Evolutionary conservation across 2,113 vertebrate species (phyloP).

Genomic region (Henicopernis longicauda): DNA sequence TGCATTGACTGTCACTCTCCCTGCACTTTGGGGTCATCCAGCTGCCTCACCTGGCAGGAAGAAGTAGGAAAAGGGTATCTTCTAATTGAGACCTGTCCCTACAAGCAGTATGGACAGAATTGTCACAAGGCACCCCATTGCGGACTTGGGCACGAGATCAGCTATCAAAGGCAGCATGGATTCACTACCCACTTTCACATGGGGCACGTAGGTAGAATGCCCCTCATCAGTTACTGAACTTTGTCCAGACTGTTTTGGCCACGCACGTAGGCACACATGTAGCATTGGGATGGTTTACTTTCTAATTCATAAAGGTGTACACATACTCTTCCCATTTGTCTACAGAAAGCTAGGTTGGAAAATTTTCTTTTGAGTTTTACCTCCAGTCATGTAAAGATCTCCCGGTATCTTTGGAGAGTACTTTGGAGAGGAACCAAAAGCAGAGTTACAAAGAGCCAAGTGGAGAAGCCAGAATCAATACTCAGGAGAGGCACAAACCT

Average conservation of each 20-base stretch:
- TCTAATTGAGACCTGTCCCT: neutral
- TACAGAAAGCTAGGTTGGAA: neutral
- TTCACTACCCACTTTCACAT: neutral
- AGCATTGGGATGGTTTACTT: neutral
- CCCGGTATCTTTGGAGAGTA: neutral
- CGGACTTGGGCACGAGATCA: neutral
- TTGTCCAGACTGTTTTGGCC: neutral
- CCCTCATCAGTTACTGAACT: neutral
- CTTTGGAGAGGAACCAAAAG: neutral
- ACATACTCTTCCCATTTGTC: neutral
- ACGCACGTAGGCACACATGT: neutral
- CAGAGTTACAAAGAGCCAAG: neutral
- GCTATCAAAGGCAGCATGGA: neutral
- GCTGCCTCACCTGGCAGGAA: neutral
- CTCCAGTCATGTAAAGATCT: neutral
- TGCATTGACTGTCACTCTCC: neutral
- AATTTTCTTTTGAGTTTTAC: neutral
- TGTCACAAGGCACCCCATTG: neutral
- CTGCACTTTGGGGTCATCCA: neutral
- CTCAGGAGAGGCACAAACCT: neutral
- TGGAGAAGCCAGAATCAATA: slow-evolving; percentile 4
- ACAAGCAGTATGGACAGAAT: neutral
- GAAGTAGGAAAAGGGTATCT: neutral
- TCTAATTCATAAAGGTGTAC: neutral
- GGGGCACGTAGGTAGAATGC: neutral